These are phyloP conservation scores for Aphelenchoides avenae DNA, from an alignment of 1,140 invertebrate genomes.

Conservation along the genomic window DNA sequence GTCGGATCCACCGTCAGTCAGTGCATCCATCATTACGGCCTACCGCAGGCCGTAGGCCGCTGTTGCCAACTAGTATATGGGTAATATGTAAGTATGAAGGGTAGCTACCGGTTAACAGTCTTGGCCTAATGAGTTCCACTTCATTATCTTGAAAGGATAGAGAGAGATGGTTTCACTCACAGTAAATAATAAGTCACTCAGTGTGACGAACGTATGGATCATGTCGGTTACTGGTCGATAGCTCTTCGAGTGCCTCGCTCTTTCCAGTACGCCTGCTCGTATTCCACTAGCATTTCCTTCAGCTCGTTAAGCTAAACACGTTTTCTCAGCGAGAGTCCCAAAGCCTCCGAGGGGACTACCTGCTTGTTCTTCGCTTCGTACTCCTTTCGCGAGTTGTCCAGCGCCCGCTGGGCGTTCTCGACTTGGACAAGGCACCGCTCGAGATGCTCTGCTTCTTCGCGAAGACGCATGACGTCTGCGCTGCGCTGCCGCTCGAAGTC, in stretches of 20 bases:
- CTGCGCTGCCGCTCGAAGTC: conserved; percentile 39
- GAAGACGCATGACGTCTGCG: conserved; percentile 36
- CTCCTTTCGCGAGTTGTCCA: conserved; percentile 10
- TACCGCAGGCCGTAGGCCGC: too few relatives aligned
- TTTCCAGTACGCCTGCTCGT: conserved; percentile 7
- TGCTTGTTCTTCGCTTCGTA: conserved; percentile 12
- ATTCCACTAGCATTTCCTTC: conserved; percentile 14
- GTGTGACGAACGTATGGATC: too few relatives aligned
- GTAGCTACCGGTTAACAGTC: too few relatives aligned
- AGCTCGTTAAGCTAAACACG: conserved; percentile 14
- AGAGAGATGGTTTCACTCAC: too few relatives aligned
- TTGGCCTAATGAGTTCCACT: too few relatives aligned
- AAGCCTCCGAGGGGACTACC: not conserved
- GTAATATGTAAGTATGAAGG: too few relatives aligned
- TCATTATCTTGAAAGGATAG: too few relatives aligned
- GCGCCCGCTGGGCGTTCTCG: conserved; percentile 9
- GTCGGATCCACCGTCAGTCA: too few relatives aligned
- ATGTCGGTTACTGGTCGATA: not conserved
- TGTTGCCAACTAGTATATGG: too few relatives aligned
- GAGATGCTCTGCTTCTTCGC: conserved; percentile 9
- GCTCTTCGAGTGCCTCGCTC: not conserved
- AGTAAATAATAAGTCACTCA: too few relatives aligned
- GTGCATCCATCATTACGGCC: too few relatives aligned
- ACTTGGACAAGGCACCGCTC: conserved; percentile 15
- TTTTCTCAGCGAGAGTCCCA: not conserved